phyloP scores from a whole-genome alignment of 2,888 invertebrate species.

The Acronicta psi region DNA sequence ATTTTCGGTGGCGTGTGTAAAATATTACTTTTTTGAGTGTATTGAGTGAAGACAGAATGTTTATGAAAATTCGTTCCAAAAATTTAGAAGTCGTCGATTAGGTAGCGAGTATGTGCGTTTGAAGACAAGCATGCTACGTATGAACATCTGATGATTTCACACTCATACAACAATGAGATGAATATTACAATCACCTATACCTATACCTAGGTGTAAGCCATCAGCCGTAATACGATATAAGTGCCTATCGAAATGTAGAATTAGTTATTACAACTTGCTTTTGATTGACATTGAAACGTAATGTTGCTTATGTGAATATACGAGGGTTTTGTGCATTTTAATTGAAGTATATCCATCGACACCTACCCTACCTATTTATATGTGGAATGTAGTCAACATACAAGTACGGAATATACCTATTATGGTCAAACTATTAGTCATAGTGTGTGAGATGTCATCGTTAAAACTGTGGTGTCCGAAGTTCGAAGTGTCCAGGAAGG shows the following conservation, averaged over 20 bases:
- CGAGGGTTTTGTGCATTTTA: neutral
- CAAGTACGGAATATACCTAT: conserved; percentile 14
- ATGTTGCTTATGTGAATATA: neutral
- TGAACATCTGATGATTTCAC: conserved; percentile 14
- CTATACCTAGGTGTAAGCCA: neutral
- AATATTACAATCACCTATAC: conserved; percentile 8
- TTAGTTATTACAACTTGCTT: neutral
- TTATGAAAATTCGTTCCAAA: conserved; percentile 24
- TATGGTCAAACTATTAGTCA: conserved; percentile 50
- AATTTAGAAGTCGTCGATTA: conserved; percentile 16
- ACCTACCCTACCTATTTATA: neutral
- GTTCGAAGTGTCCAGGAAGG: conserved; percentile 71
- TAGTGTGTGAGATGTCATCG: conserved; percentile 65
- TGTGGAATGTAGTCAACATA: conserved; percentile 11
- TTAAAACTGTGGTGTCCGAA: conserved; percentile 65
- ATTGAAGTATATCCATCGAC: neutral
- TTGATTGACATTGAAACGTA: conserved; percentile 1
- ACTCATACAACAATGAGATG: conserved; percentile 12
- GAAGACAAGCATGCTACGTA: conserved; percentile 22
- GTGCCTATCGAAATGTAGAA: neutral
- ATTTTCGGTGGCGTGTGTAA: conserved; percentile 26
- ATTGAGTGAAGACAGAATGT: conserved; percentile 35
- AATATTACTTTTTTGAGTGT: conserved; percentile 29
- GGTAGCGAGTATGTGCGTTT: conserved; percentile 26
- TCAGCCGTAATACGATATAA: neutral